A percentile compares a stretch with the other conserved stretches of the same genome.
These are phyloP conservation scores for Calonectris borealis DNA, from an alignment of 2,113 vertebrate genomes.

Conservation along the genomic window DNA sequence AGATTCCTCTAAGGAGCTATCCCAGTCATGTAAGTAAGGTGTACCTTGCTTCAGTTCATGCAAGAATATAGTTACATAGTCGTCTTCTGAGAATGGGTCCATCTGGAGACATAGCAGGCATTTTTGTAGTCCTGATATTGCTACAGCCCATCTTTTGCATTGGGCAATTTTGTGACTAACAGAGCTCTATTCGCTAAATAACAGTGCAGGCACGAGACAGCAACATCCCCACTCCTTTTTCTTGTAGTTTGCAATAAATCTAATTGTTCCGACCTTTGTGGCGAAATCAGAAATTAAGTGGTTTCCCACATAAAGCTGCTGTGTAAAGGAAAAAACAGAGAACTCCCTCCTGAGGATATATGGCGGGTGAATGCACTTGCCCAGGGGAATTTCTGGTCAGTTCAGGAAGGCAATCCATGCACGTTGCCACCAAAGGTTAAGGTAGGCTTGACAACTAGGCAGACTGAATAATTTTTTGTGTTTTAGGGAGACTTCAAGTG, in stretches of 20 bases:
- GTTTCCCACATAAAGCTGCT: background rate
- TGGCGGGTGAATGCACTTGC: background rate
- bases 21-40: background rate
- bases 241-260: background rate
- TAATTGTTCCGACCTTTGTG: background rate
- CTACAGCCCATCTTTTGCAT: background rate
- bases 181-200: background rate
- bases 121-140: background rate
- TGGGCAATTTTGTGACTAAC: rapidly evolving
- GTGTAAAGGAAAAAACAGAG: background rate
- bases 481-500: background rate
- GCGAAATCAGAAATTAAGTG: background rate
- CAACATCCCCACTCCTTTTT: background rate
- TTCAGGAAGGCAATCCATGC: background rate
- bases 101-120: background rate
- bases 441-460: background rate
- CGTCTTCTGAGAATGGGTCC: background rate
- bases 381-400: background rate
- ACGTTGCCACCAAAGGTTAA: background rate
- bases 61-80: too few species aligned
- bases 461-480: background rate
- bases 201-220: background rate
- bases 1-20: background rate
- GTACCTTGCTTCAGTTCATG: background rate
- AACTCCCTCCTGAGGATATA: background rate